A percentile compares a stretch with the other conserved stretches of the same genome.
phyloP scores from a whole-genome alignment of 2,888 invertebrate species.

The Ennomos quercinarius region DNA sequence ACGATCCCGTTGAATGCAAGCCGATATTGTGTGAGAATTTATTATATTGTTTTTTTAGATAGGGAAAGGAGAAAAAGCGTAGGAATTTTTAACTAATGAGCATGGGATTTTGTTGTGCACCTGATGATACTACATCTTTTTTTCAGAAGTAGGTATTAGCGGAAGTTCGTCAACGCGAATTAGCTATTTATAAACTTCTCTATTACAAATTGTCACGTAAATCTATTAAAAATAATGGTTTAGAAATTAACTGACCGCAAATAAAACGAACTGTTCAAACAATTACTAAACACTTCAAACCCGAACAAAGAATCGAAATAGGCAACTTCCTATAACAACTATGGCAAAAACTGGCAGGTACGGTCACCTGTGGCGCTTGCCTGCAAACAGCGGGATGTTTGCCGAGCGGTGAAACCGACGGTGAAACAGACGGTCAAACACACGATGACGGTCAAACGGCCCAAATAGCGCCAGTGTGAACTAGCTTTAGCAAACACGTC shows the following conservation, averaged over 20 bases:
- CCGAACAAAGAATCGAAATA: conserved; percentile 42
- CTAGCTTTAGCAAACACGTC: conserved; percentile 69
- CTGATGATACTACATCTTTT: background rate
- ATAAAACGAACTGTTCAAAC: conserved; percentile 41
- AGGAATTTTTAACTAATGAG: conserved; percentile 16
- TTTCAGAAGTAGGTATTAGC: no score
- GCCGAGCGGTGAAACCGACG: conserved; percentile 50
- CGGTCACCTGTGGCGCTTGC: conserved; percentile 79
- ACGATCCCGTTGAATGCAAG: conserved; percentile 42
- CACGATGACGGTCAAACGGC: conserved; percentile 18
- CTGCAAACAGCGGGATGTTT: conserved; percentile 57
- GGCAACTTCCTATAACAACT: conserved; percentile 61
- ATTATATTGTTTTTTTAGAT: conserved; percentile 26
- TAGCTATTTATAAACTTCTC: background rate
- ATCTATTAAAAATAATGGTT: conserved; percentile 12
- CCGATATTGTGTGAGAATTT: conserved; percentile 37
- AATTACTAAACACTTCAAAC: conserved; percentile 49
- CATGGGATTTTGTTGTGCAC: background rate
- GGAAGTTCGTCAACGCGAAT: no score
- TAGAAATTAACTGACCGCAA: conserved; percentile 25
- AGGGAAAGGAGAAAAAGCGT: conserved; percentile 14
- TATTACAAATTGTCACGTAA: background rate
- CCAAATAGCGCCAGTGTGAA: conserved; percentile 72
- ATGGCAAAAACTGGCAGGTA: conserved; percentile 69
- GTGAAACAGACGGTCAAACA: conserved; percentile 31